Base-by-base conservation (phyloP, 1,140 invertebrate species). In the Neodiprion pinetum region DNA sequence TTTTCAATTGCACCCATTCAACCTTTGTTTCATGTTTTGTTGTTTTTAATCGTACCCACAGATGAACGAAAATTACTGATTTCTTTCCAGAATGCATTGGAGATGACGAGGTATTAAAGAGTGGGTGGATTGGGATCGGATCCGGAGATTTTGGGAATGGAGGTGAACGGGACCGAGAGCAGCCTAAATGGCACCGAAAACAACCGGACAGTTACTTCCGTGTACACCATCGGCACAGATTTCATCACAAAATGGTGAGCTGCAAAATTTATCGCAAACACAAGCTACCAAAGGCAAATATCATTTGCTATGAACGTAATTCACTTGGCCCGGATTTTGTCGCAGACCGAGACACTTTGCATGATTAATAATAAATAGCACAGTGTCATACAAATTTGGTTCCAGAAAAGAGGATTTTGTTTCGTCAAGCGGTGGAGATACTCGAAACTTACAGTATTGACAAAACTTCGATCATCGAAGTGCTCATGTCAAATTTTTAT, bases 211-310 rank as follows among this genome's bases (percentile, higher is more conserved):
- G 74, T 79, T 11, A 91, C 91, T 61, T 89, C 91, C 17, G 91
- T 93, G 77, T 93, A 90, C 82, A 90, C 91, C 49, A 93, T 94
- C 75, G 92, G 91, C 75, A 90, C 89, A 12, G 91, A 91, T 75
- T 93, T 92, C 83, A 93, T 94, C 75, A 91, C 90, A 66, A 91
- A 93, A 86, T 94, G 93, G 92, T 92, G 80, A 90, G 91, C 88
- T 40, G 28, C 5, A 40, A 40, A 40, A 40, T 40, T 40, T 40
- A 4, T 40, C 28, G 28, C 1, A 5, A 40, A 65, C 12, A 1
- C 17, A 65, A 65, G 17, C 61, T 65, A 3, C 12, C 2, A 65
- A 21, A 14, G 12, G 7, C 61, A 65, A 65, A 21, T 65, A 0
- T 7, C 7, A 65, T 40, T 40, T 40, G 28, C 28, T 3, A 5